Evolutionary conservation across 1,140 invertebrate species (phyloP).

Genomic region (Polypedilum pembai): DNA sequence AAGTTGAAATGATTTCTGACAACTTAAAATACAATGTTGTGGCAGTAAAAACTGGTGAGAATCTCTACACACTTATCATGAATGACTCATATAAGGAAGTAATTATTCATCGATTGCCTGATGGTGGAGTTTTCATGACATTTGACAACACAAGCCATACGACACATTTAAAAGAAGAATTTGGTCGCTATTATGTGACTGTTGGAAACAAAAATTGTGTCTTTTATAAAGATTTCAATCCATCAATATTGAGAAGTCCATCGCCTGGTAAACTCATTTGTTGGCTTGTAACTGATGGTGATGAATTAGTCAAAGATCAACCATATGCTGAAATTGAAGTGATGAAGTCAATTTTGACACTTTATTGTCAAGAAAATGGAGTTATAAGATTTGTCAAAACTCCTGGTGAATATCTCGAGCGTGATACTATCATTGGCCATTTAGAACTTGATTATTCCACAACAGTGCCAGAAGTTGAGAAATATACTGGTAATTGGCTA

Average conservation of each 20-base stretch:
- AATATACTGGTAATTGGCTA: slow-evolving; percentile 72
- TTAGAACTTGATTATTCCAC: slow-evolving; percentile 87
- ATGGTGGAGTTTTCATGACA: slow-evolving; percentile 84
- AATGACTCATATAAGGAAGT: slow-evolving; percentile 92
- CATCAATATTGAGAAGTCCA: slow-evolving; percentile 85
- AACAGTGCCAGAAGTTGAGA: slow-evolving; percentile 72
- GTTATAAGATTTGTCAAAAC: slow-evolving; percentile 79
- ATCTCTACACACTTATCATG: slow-evolving; percentile 86
- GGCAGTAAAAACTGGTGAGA: slow-evolving; percentile 83
- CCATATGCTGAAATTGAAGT: slow-evolving; percentile 94
- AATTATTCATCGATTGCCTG: slow-evolving; percentile 86
- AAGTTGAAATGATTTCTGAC: slow-evolving; percentile 89
- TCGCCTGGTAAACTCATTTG: slow-evolving; percentile 94
- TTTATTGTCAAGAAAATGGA: slow-evolving; percentile 81
- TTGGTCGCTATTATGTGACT: slow-evolving; percentile 90
- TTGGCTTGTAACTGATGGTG: slow-evolving; percentile 88
- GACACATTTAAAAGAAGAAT: slow-evolving; percentile 97
- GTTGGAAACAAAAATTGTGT: slow-evolving; percentile 97
- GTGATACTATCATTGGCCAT: slow-evolving; percentile 80
- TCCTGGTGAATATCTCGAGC: slow-evolving; percentile 93
- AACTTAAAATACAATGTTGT: slow-evolving; percentile 86
- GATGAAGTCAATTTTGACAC: slow-evolving; percentile 99
- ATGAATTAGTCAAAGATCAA: slow-evolving; percentile 82
- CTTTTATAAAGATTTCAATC: slow-evolving; percentile 98
- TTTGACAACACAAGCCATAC: slow-evolving; percentile 89